Base-by-base conservation (phyloP, 2,888 invertebrate genomes). In the Crossocerus cetratus region DNA sequence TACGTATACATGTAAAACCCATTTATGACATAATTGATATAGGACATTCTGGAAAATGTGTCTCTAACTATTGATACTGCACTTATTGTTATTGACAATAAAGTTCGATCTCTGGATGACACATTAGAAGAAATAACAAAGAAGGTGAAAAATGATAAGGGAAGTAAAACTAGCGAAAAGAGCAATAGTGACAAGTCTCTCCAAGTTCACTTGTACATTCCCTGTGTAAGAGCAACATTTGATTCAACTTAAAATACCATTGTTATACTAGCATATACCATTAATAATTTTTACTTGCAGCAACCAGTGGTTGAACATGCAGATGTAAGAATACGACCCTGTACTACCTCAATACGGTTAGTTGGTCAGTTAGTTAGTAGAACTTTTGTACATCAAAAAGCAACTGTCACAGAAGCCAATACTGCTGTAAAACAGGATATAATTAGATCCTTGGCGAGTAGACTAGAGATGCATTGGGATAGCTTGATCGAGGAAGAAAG, bases 401-500 rank as follows among this genome's bases (percentile, higher is more conserved):
- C 95, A 2, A 94, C 94, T 2, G 93, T 97, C 32, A 91, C 91
- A 59, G 95, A 96, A 86, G 95, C 95, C 0, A 93, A 94, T 22
- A 90, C 91, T 78, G 95, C 96, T 21, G 92, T 98, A 13, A 95
- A 95, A 86, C 94, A 95, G 87, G 98, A 98, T 87, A 94, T 98
- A 22, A 92, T 97, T 76, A 92, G 98, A 70, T 98, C 98, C 65
- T 91, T 98, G 69, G 93, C 95, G 13, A 94, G 97, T 13, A 92
- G 98, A 74, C 94, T 98, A 86, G 97, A 97, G 84, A 95, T 98
- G 93, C 96, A 98, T 87, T 97, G 97, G 92, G 98, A 98, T 90
- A 97, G 97, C 67, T 91, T 98, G 65, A 95, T 97, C 81, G 96
- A 96, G 90, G 96, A 96, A 88, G 94, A 94, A 86, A 94, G 93